Evolutionary conservation across 2,888 invertebrate genomes (phyloP).

Genomic region (Eupelmus urozonus): DNA sequence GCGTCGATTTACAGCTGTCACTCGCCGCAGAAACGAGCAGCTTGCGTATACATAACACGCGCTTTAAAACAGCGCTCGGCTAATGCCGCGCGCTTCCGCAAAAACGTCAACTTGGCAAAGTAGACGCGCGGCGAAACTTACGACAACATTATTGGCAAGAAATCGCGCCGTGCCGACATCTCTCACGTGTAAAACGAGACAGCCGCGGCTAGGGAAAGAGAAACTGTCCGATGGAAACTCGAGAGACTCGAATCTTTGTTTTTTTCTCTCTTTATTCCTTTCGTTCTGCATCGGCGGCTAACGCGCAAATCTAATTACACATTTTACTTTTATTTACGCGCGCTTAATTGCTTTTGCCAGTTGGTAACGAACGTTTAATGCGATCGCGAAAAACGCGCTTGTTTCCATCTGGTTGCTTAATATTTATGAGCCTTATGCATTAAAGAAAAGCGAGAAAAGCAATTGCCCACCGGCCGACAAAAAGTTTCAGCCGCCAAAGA

Average conservation of each 20-base stretch:
- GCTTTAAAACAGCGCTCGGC: background rate
- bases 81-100: slow-evolving; percentile 50
- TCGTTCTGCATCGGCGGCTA: slow-evolving; percentile 13
- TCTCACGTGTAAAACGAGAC: slow-evolving; percentile 41
- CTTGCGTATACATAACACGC: slow-evolving; percentile 15
- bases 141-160: slow-evolving; percentile 55
- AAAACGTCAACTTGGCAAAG: slow-evolving; percentile 54
- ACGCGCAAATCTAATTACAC: slow-evolving; percentile 11
- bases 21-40: slow-evolving; percentile 21
- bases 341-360: background rate
- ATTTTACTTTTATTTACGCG: slow-evolving; percentile 7
- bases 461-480: too few relatives aligned
- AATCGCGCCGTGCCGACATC: slow-evolving; percentile 34
- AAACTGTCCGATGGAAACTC: slow-evolving; percentile 8
- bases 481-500: too few relatives aligned
- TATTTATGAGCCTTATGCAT: too few relatives aligned
- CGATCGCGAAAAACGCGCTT: background rate
- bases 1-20: slow-evolving; percentile 54
- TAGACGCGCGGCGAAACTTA: slow-evolving; percentile 35
- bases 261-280: background rate
- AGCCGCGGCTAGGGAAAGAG: background rate
- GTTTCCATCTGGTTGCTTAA: too few relatives aligned
- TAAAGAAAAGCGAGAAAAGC: too few relatives aligned
- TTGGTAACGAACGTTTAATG: slow-evolving; percentile 14
- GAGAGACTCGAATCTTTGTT: background rate